phyloP scores from a whole-genome alignment of 2,888 invertebrate genomes.

The Tanytarsus gracilentus region DNA sequence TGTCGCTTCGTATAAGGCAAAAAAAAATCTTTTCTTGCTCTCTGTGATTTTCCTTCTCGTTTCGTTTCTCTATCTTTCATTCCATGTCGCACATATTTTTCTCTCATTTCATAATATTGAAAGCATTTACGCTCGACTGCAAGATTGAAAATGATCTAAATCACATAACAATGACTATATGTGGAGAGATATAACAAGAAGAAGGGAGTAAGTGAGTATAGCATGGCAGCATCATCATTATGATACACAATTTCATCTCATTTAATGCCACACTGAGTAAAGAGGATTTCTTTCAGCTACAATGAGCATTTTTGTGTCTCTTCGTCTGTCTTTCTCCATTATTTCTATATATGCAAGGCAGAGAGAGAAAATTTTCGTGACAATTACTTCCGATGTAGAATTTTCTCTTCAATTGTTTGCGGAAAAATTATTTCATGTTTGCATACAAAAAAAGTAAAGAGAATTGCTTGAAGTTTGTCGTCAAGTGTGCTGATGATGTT shows the following conservation, averaged over 20 bases:
- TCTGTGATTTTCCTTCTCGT: too few relatives aligned
- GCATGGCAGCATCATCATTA: not conserved
- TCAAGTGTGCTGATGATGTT: too few relatives aligned
- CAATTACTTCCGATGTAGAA: not conserved
- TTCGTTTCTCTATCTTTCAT: too few relatives aligned
- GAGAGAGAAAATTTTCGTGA: not conserved
- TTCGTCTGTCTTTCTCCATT: too few relatives aligned
- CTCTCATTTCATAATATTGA: too few relatives aligned
- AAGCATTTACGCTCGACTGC: not conserved
- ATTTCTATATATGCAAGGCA: too few relatives aligned
- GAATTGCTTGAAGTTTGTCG: too few relatives aligned
- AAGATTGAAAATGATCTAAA: slow-evolving; percentile 9
- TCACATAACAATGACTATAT: not conserved
- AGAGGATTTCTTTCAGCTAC: not conserved
- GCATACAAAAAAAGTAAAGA: not conserved
- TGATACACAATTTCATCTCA: not conserved
- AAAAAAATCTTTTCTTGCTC: too few relatives aligned
- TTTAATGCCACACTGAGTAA: not conserved
- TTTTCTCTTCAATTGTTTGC: not conserved
- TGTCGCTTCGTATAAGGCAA: too few relatives aligned
- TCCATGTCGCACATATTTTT: too few relatives aligned
- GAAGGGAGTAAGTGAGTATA: not conserved
- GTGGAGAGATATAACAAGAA: not conserved
- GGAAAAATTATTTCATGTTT: not conserved
- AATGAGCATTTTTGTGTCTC: not conserved